Base-by-base conservation (phyloP, 1,140 invertebrate species). In the Chironomus striatipennis region DNA sequence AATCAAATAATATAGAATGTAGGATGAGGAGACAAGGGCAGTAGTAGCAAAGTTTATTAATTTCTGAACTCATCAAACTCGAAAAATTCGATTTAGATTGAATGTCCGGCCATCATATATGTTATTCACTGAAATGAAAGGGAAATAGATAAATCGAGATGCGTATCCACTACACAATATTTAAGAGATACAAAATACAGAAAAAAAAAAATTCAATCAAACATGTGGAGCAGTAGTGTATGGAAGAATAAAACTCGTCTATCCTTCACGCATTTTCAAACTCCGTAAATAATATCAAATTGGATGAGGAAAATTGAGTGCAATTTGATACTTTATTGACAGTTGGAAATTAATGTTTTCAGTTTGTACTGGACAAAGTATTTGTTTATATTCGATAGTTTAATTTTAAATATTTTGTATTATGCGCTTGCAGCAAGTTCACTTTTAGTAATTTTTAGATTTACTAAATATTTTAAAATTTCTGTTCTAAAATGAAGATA, bases 1-100 rank as follows among this genome's bases (percentile, higher is more conserved):
- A 77, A 75, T 76, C 64, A 76, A 75, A 79, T 78, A 77, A 75
- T 74, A 76, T 77, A 0, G 21, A n/a, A 8, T 24, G 24, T 57
- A 34, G 24, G 5, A 34, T 34, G 24, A 5, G 24, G 5, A 5
- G 24, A 34, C 24, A 34, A 5, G 24, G 5, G 24, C 24, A 34
- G 5, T n/a, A n/a, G n/a, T n/a, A n/a, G n/a, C n/a, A 34, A 34
- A 34, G 24, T 34, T 34, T 34, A 21, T 73, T 57, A 76, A 24
- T 73, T n/a, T 20, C 34, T 15, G 15, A 24, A 9, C 18, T 20
- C 15, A 64, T 42, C 64, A 64, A 42, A 65, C 17, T 42, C 17
- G 73, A 20, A 57, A 57, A 57, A n/a, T 57, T 57, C 47, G n/a
- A 57, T 57, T 57, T 57, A 57, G 12, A 57, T 57, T 57, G 47